Conservation (phyloP, 2,888 invertebrate species). For the Callyntrura guangdongensis region DNA sequence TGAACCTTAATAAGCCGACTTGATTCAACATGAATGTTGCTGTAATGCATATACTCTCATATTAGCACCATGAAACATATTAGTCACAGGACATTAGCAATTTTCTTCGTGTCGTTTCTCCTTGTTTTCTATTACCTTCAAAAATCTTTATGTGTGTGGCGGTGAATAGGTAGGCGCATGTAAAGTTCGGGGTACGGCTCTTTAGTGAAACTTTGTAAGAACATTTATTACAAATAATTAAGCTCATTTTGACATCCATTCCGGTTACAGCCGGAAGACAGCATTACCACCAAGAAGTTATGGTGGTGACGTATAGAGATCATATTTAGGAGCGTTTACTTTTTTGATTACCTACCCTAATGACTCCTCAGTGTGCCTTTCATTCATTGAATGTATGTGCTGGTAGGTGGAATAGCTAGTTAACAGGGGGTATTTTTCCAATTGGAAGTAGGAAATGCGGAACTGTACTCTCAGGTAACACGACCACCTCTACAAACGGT, state of each 20-base stretch:
- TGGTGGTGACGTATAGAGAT: slow-evolving; percentile 15
- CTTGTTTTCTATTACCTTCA: slow-evolving; percentile 6
- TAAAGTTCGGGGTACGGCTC: not conserved
- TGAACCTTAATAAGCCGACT: slow-evolving; percentile 2
- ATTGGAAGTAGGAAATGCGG: no score
- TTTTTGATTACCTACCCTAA: not conserved
- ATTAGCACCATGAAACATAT: slow-evolving; percentile 38
- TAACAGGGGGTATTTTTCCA: no score
- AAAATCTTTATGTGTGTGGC: not conserved
- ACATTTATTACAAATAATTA: slow-evolving; percentile 48
- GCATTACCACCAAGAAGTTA: not conserved
- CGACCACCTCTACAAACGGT: not conserved
- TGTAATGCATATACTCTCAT: slow-evolving; percentile 11
- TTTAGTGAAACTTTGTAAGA: slow-evolving; percentile 7
- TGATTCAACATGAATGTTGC: slow-evolving; percentile 26
- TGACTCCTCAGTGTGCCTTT: slow-evolving; percentile 14
- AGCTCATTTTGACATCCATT: slow-evolving; percentile 16
- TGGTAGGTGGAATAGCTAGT: not conserved
- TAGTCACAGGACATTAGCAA: slow-evolving; percentile 40
- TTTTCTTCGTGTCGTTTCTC: slow-evolving; percentile 21
- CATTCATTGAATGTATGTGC: not conserved
- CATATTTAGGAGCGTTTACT: slow-evolving; percentile 17
- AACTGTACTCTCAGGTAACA: no score
- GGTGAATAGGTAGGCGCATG: not conserved
- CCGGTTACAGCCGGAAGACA: slow-evolving; percentile 4